phyloP scores from a whole-genome alignment of 2,888 invertebrate species.

The Halictus quadricinctus region DNA sequence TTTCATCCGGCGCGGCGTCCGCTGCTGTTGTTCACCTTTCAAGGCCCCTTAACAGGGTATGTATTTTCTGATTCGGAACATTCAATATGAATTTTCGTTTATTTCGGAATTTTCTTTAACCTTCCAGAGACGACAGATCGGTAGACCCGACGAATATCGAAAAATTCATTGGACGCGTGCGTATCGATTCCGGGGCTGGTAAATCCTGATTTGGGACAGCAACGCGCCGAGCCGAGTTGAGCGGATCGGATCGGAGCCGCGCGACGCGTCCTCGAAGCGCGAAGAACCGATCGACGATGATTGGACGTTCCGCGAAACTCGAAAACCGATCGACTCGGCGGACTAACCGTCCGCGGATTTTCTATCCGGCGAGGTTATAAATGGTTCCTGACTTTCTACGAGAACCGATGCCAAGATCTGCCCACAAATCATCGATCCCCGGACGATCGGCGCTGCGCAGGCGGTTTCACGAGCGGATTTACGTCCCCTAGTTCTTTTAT shows the following conservation, averaged over 20 bases:
- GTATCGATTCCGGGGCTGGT: no score
- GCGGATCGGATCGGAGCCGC: background rate
- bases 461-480: slow-evolving; percentile 52
- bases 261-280: background rate
- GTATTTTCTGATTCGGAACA: no score
- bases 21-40: background rate
- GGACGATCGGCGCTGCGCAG: slow-evolving; percentile 34
- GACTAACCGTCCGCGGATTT: slow-evolving; percentile 42
- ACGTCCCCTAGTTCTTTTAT: slow-evolving; percentile 42
- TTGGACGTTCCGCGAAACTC: slow-evolving; percentile 37
- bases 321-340: background rate
- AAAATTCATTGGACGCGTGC: no score
- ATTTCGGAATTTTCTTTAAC: no score
- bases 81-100: no score
- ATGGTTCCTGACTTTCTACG: slow-evolving; percentile 56
- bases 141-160: no score
- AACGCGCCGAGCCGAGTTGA: background rate
- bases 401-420: slow-evolving; percentile 13
- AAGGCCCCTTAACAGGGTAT: background rate
- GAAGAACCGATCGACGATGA: slow-evolving; percentile 1
- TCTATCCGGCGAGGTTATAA: slow-evolving; percentile 49
- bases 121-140: no score
- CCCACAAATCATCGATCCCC: slow-evolving; percentile 54
- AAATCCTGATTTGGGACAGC: background rate
- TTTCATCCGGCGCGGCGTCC: background rate